These are phyloP conservation scores for Cyaniris semiargus DNA, from an alignment of 2,888 invertebrate species.

Conservation along the genomic window DNA sequence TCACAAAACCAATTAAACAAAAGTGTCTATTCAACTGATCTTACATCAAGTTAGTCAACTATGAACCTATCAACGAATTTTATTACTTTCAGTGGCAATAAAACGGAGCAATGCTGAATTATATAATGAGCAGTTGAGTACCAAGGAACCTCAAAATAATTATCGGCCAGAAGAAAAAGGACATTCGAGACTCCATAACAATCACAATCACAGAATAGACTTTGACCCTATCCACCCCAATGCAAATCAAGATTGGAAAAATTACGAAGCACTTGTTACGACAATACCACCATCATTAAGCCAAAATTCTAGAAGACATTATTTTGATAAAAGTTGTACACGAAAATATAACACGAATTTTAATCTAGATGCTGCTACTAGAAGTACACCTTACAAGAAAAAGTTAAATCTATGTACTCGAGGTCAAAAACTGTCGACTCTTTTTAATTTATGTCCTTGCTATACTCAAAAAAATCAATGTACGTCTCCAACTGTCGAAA, in stretches of 20 bases:
- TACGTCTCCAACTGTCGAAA: slow-evolving; percentile 43
- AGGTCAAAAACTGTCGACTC: slow-evolving; percentile 41
- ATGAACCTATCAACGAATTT: neutral
- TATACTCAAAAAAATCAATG: slow-evolving; percentile 45
- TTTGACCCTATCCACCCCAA: slow-evolving; percentile 42
- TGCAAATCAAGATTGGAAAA: slow-evolving; percentile 48
- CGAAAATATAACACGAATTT: slow-evolving; percentile 42
- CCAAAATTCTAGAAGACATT: slow-evolving; percentile 48
- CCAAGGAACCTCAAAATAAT: slow-evolving; percentile 46
- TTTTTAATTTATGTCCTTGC: slow-evolving; percentile 49
- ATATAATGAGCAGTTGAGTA: slow-evolving; percentile 32
- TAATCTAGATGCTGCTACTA: slow-evolving; percentile 11
- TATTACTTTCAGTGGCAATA: slow-evolving; percentile 33
- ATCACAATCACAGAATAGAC: slow-evolving; percentile 47
- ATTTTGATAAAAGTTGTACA: slow-evolving; percentile 51
- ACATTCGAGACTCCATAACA: slow-evolving; percentile 58
- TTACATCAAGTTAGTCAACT: neutral
- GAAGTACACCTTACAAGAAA: slow-evolving; percentile 37
- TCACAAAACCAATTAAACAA: neutral
- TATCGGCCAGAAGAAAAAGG: slow-evolving; percentile 53
- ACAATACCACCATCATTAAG: slow-evolving; percentile 39
- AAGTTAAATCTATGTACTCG: slow-evolving; percentile 49
- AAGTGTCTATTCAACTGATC: neutral
- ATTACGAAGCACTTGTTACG: slow-evolving; percentile 48
- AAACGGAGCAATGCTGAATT: slow-evolving; percentile 45